Conservation (phyloP, 2,113 vertebrate species). For the Lepus timidus region DNA sequence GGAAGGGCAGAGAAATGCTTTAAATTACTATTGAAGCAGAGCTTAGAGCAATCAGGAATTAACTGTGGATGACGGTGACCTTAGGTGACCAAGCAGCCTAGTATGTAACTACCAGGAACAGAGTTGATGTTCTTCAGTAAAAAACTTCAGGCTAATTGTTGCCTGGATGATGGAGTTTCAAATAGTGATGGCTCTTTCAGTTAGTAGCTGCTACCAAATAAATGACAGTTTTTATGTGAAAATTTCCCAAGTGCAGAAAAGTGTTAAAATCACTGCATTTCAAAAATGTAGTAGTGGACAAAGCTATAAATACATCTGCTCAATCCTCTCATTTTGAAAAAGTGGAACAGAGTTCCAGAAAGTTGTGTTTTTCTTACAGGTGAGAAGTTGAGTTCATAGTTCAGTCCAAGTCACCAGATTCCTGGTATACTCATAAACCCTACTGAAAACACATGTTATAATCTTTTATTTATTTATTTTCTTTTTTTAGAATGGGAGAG, state of each 20-base stretch:
- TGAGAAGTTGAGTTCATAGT: neutral
- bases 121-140: neutral
- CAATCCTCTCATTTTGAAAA: neutral
- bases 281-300: neutral
- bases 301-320: neutral
- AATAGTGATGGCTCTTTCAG: neutral
- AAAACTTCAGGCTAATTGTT: neutral
- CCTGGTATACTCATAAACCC: neutral
- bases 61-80: neutral
- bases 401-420: neutral
- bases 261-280: neutral
- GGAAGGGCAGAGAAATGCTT: neutral
- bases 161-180: neutral
- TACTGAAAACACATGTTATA: neutral
- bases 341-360: conserved; percentile 6
- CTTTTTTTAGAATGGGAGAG: too few relatives aligned
- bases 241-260: neutral
- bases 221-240: conserved; percentile 32
- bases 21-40: neutral
- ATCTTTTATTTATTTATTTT: too few relatives aligned
- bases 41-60: conserved; percentile 28
- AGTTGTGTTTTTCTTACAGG: neutral
- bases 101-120: neutral
- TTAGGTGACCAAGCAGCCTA: neutral
- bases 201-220: neutral